Evolutionary conservation across 2,888 invertebrate genomes (phyloP), one percentile per base, ranked within the genome.

Genomic region (Dusona sp.): DNA sequence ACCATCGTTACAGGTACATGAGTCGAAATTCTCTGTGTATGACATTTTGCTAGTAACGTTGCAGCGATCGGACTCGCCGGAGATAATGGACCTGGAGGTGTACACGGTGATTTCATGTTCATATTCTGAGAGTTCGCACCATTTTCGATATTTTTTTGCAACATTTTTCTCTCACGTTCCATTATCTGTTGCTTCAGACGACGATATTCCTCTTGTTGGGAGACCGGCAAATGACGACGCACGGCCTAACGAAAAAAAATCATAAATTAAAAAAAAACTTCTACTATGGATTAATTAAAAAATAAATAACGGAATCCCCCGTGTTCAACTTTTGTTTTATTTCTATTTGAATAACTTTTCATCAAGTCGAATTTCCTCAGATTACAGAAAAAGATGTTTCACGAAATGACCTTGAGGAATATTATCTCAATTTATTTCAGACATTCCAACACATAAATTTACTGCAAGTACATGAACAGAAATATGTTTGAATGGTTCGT

Each of bases 201-300:
- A 29, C 93, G 93, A 85, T 94, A 95, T 81, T 94, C 94, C 87
- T 94, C 94, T 90, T 94, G 94, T 64, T 93, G 93, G 3, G 94
- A 93, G 33, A 91, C 92, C 38, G 94, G 92, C 51, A 94, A 89
- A 89, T 94, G 94, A 64, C 93, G 93, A 61, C 93, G 93, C 36
- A 94, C 93, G 54, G 94, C 94, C 94, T 94, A 86, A 33, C 90
- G 92, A 85, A 85, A 13, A 54, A 70, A 48, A 45, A 13, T 22
- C 75, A 68, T 85, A 57, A n/a, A 38, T 38, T 13, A 68, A n/a
- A 68, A 68, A 68, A 13, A 16, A 6, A 0, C n/a, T 22, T 19
- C 3, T 8, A 33, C 38, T 42, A n/a, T 13, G n/a, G 2, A 72
- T 72, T 11, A 16, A 33, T 9, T 22, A 29, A 19, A 8, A 22